Conservation (phyloP, 2,888 invertebrate species). For the Bombyx huttoni region DNA sequence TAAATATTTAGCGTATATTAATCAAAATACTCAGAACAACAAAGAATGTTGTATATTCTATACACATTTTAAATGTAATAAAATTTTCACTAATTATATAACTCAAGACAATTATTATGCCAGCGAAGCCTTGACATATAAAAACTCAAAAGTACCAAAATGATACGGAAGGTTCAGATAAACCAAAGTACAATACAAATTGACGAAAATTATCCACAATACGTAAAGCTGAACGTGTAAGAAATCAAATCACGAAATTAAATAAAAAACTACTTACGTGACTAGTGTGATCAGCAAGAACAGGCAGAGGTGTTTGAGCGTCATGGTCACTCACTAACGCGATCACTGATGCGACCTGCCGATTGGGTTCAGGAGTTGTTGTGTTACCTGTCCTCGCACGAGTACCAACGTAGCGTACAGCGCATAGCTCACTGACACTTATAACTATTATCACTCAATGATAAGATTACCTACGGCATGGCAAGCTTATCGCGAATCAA, state of each 20-base stretch:
- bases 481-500: slow-evolving; percentile 65
- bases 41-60: neutral
- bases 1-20: too few species aligned
- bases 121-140: neutral
- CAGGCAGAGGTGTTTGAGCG: slow-evolving; percentile 32
- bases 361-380: slow-evolving; percentile 34
- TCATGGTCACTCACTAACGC: slow-evolving; percentile 41
- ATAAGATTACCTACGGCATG: slow-evolving; percentile 65
- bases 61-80: neutral
- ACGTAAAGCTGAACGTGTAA: neutral
- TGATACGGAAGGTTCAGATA: slow-evolving; percentile 2
- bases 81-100: neutral
- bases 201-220: neutral
- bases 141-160: neutral
- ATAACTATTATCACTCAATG: slow-evolving; percentile 67
- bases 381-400: slow-evolving; percentile 39
- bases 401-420: slow-evolving; percentile 47
- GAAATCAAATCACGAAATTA: neutral
- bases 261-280: slow-evolving; percentile 42
- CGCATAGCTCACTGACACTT: slow-evolving; percentile 69
- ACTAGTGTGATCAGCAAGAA: slow-evolving; percentile 32
- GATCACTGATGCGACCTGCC: slow-evolving; percentile 28
- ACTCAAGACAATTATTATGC: neutral
- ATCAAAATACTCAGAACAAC: neutral
- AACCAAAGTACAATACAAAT: neutral